A percentile compares a stretch with the other conserved stretches of the same genome.
These are phyloP conservation scores for Gastrophryne carolinensis DNA, from an alignment of 2,797 vertebrate genomes.

Conservation along the genomic window DNA sequence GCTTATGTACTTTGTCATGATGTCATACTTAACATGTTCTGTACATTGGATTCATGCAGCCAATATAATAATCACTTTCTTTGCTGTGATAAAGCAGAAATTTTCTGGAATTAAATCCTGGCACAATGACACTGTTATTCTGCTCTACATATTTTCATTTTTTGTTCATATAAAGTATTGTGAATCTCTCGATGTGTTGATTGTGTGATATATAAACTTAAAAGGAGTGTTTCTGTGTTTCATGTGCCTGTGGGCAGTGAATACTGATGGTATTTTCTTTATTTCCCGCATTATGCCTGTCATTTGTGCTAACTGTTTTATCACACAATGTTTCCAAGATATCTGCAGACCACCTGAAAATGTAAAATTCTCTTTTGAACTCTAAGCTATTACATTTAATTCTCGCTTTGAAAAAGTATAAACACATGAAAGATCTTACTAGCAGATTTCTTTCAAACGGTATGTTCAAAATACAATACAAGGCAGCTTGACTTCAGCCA, in stretches of 20 bases:
- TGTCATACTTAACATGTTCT: too few species aligned
- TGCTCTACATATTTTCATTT: too few species aligned
- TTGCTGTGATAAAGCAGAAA: too few species aligned
- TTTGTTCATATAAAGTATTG: too few species aligned
- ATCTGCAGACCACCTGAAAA: conserved; percentile 38
- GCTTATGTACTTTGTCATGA: too few species aligned
- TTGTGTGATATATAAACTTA: not conserved
- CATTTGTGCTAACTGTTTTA: not conserved
- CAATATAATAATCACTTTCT: too few species aligned
- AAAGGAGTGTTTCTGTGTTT: not conserved
- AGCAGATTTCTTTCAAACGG: not conserved
- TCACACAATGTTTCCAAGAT: not conserved
- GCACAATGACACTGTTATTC: too few species aligned
- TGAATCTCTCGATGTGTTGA: not conserved
- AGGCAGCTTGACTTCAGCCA: not conserved
- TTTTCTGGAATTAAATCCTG: too few species aligned
- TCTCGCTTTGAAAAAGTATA: not conserved
- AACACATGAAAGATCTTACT: not conserved
- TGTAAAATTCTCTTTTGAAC: conserved; percentile 25
- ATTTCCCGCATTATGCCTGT: conserved; percentile 14
- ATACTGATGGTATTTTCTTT: not conserved
- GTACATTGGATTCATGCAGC: too few species aligned
- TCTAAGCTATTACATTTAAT: conserved; percentile 7
- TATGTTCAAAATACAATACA: not conserved
- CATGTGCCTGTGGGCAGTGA: not conserved